phyloP scores from a whole-genome alignment of 2,797 vertebrate genomes.

The Varecia variegata region DNA sequence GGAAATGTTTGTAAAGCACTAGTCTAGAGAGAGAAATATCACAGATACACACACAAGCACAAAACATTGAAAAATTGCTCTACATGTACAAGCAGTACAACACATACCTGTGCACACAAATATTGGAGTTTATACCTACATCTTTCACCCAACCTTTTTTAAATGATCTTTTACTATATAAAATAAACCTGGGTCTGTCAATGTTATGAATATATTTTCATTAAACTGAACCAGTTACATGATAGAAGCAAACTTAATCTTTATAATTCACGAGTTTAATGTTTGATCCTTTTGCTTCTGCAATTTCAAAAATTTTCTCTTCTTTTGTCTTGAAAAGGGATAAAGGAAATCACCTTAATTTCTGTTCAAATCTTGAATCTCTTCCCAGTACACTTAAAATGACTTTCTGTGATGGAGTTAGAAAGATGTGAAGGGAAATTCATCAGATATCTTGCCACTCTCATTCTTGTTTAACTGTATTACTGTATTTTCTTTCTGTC shows the following conservation, averaged over 20 bases:
- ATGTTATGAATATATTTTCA: neutral
- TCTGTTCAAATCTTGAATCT: neutral
- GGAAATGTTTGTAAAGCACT: neutral
- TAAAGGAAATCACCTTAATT: conserved; percentile 32
- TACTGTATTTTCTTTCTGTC: neutral
- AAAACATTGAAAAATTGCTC: neutral
- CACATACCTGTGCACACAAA: neutral
- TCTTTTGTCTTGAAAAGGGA: neutral
- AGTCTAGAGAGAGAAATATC: neutral
- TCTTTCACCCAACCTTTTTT: neutral
- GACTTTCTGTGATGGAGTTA: neutral
- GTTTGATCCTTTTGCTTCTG: neutral
- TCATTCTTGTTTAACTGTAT: neutral
- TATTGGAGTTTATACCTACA: neutral
- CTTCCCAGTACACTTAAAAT: neutral
- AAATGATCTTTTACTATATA: neutral
- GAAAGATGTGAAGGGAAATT: neutral
- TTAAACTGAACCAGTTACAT: neutral
- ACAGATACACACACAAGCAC: neutral
- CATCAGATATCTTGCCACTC: neutral
- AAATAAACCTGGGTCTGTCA: neutral
- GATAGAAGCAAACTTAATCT: neutral
- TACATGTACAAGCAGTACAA: neutral
- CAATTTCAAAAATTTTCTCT: conserved; percentile 19
- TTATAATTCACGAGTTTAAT: neutral